phyloP scores from a whole-genome alignment of 2,113 vertebrate species.

The Elanoides forficatus region DNA sequence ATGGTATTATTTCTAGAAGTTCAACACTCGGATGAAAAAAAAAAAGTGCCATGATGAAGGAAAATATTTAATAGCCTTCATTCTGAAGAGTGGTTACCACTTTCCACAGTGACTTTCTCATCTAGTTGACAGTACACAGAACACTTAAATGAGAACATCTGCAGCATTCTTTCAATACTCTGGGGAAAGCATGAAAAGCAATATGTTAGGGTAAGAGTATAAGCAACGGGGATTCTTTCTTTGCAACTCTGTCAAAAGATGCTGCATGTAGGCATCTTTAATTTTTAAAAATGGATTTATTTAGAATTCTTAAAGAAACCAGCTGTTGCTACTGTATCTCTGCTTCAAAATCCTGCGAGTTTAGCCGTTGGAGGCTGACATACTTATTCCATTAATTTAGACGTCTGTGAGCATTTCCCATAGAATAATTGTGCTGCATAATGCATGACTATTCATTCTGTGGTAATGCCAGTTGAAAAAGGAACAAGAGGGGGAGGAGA shows the following conservation, averaged over 20 bases:
- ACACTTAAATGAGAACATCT: conserved; percentile 17
- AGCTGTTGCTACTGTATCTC: conserved; percentile 7
- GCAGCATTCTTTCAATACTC: neutral
- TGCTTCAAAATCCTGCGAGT: conserved; percentile 12
- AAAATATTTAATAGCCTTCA: neutral
- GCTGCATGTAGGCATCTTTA: neutral
- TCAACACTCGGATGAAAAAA: neutral
- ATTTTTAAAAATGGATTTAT: conserved; percentile 21
- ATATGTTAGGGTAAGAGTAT: neutral
- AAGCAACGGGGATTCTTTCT: conserved; percentile 21
- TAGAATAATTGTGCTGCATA: conserved; percentile 13
- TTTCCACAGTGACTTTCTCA: neutral
- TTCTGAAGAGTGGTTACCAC: neutral
- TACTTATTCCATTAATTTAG: conserved; percentile 44
- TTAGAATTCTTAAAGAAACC: conserved; percentile 22
- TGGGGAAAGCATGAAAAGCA: conserved; percentile 12
- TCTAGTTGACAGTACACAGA: neutral
- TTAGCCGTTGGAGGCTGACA: conserved; percentile 32
- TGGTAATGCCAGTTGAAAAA: neutral
- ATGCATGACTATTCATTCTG: neutral
- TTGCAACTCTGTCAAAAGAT: neutral
- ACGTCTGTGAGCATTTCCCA: neutral
- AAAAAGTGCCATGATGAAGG: neutral
- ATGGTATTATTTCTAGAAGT: neutral
- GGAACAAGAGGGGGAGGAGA: neutral